These are phyloP conservation scores for Amblyraja radiata DNA, from an alignment of 2,797 vertebrate species.

Conservation along the genomic window DNA sequence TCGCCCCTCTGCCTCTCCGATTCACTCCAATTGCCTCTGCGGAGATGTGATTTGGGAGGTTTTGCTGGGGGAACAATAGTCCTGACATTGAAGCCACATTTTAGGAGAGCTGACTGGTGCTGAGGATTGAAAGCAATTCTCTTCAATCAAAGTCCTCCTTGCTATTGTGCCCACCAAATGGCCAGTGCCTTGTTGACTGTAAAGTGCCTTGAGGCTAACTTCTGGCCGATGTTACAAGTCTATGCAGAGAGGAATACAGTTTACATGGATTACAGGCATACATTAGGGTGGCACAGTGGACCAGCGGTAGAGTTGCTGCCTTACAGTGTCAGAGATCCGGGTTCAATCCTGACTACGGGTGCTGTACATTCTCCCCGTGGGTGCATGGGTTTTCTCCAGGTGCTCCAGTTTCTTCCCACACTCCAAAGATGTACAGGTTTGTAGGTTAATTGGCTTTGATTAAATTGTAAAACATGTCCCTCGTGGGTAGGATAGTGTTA, in stretches of 20 bases:
- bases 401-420: no score
- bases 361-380: no score
- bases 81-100: background rate
- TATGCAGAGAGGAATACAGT: background rate
- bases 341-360: no score
- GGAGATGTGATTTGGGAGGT: background rate
- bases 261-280: no score
- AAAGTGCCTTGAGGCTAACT: background rate
- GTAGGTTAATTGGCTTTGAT: no score
- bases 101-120: background rate
- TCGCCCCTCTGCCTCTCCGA: background rate
- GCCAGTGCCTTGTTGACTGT: background rate
- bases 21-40: background rate
- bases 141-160: background rate
- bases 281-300: no score
- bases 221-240: background rate
- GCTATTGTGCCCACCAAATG: background rate
- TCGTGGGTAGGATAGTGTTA: no score
- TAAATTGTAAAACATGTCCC: no score
- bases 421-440: no score
- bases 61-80: background rate
- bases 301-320: no score
- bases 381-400: no score
- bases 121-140: background rate
- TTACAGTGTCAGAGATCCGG: no score